Percentiles rank a stretch among this genome's conserved stretches.
phyloP scores from a whole-genome alignment of 2,888 invertebrate genomes.

The Molanna angustata region DNA sequence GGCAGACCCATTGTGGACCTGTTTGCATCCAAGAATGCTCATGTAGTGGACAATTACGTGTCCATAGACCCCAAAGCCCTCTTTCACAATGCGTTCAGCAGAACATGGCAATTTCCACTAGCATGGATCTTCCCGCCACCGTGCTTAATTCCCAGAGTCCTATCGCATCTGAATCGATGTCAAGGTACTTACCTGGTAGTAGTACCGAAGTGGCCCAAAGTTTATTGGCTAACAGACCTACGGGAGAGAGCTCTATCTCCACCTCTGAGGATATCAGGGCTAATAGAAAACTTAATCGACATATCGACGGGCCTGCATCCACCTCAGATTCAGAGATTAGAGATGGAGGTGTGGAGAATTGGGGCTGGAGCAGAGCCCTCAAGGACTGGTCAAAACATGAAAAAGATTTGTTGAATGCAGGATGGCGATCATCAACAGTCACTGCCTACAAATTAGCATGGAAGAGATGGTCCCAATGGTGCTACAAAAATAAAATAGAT shows the following conservation, averaged over 20 bases:
- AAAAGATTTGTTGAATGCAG: not conserved
- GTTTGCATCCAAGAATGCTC: slow-evolving; percentile 14
- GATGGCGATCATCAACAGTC: slow-evolving; percentile 1
- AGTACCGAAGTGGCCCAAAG: slow-evolving; percentile 35
- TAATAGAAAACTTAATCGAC: slow-evolving; percentile 9
- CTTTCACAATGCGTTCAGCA: slow-evolving; percentile 35
- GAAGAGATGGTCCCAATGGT: not conserved
- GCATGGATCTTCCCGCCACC: slow-evolving; percentile 38
- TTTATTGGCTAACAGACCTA: slow-evolving; percentile 34
- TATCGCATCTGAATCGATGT: slow-evolving; percentile 32
- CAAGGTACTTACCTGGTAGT: slow-evolving; percentile 34
- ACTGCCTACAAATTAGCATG: slow-evolving; percentile 1
- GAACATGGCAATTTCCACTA: slow-evolving; percentile 31
- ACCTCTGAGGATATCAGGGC: slow-evolving; percentile 10
- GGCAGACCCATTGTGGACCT: slow-evolving; percentile 23
- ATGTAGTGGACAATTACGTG: slow-evolving; percentile 15
- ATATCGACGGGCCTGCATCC: slow-evolving; percentile 21
- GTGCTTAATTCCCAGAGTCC: slow-evolving; percentile 32
- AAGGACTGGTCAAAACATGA: slow-evolving; percentile 28
- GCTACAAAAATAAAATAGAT: not conserved
- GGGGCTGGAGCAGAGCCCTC: slow-evolving; percentile 33
- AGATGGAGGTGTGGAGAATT: slow-evolving; percentile 36
- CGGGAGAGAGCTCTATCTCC: slow-evolving; percentile 23
- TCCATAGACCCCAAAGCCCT: slow-evolving; percentile 18
- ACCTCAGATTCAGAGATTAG: slow-evolving; percentile 29